Percentiles rank a stretch among this genome's conserved stretches.
phyloP scores from a whole-genome alignment of 2,797 vertebrate species.

The Darevskia nairensis region DNA sequence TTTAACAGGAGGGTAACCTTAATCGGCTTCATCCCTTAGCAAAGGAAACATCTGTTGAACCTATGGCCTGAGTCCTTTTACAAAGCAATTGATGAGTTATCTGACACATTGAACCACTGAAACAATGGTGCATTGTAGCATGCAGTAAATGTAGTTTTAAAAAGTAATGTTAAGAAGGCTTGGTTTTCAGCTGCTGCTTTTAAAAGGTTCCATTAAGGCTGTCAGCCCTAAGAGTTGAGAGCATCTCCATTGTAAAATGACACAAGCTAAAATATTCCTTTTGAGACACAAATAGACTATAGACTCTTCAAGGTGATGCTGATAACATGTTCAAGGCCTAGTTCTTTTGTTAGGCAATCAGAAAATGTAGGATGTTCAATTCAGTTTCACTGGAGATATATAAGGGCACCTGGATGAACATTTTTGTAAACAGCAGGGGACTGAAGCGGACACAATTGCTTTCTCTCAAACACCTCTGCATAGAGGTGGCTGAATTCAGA shows the following conservation, averaged over 20 bases:
- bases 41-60: constrained; percentile 12
- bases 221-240: constrained; percentile 19
- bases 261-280: constrained; percentile 26
- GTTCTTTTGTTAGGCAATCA: constrained; percentile 37
- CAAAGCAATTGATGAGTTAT: constrained; percentile 6
- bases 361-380: constrained; percentile 28
- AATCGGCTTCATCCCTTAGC: neutral
- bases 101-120: constrained; percentile 22
- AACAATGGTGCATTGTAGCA: constrained; percentile 11
- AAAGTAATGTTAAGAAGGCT: constrained; percentile 31
- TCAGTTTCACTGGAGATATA: constrained; percentile 41
- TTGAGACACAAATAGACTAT: constrained; percentile 37
- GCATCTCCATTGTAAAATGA: constrained; percentile 12
- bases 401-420: constrained; percentile 51
- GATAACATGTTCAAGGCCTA: constrained; percentile 33
- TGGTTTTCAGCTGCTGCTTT: constrained; percentile 12
- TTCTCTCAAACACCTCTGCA: constrained; percentile 42
- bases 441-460: constrained; percentile 54
- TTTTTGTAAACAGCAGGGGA: constrained; percentile 54
- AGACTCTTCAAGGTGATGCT: constrained; percentile 40
- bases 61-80: neutral
- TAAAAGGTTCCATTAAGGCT: constrained; percentile 30
- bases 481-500: constrained; percentile 55
- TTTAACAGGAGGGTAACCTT: neutral
- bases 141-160: constrained; percentile 9